Percentiles rank a stretch among this genome's conserved stretches.
Conservation (phyloP, 1,140 invertebrate species). For the Drosophila obscura region DNA sequence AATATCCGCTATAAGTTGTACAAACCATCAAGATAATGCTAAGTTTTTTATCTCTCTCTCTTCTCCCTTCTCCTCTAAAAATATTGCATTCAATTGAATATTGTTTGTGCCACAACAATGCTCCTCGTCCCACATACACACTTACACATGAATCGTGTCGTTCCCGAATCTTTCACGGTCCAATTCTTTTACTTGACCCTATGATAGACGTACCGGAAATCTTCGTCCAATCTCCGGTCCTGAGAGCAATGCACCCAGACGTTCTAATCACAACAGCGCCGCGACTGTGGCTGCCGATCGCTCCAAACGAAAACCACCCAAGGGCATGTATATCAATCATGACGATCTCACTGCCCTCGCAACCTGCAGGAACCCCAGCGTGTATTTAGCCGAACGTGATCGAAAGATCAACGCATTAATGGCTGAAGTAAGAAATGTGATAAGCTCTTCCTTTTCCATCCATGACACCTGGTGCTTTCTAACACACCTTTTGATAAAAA, state of each 20-base stretch:
- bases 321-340: constrained; percentile 98
- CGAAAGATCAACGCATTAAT: constrained; percentile 96
- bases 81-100: constrained; percentile 23
- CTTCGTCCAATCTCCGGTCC: constrained; percentile 90
- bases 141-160: constrained; percentile 1
- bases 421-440: constrained; percentile 92
- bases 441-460: background rate
- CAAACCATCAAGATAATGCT: constrained; percentile 62
- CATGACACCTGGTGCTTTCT: too few species aligned
- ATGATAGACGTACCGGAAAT: constrained; percentile 88
- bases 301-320: constrained; percentile 95
- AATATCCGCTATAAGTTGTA: constrained; percentile 27
- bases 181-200: background rate
- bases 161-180: background rate
- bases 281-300: constrained; percentile 84
- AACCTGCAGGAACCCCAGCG: constrained; percentile 84
- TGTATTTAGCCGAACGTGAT: constrained; percentile 95
- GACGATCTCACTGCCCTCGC: constrained; percentile 96
- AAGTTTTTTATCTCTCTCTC: constrained; percentile 64
- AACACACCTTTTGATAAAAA: too few species aligned
- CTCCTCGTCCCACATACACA: background rate
- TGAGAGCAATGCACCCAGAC: constrained; percentile 80
- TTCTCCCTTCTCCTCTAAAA: constrained; percentile 11
- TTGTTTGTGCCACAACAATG: constrained; percentile 10
- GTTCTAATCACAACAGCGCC: constrained; percentile 83